Conservation (phyloP, 1,140 invertebrate species). For the Dinothrombium tinctorium region DNA sequence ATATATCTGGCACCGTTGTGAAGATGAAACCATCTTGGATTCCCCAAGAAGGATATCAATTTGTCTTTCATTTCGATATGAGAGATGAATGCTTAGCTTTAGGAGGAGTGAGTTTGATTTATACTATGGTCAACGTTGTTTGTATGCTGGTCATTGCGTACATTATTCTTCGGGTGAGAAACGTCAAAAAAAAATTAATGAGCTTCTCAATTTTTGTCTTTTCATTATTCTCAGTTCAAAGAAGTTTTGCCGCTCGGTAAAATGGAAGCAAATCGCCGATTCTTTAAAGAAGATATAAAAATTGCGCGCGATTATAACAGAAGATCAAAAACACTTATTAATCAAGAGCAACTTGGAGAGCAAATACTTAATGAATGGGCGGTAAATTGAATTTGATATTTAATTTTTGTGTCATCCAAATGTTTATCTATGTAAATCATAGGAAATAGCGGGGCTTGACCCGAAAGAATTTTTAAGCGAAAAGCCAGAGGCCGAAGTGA, state of each 20-base stretch:
- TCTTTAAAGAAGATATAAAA: slow-evolving; percentile 53
- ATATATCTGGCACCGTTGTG: background rate
- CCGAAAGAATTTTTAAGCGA: slow-evolving; percentile 12
- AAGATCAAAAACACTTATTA: slow-evolving; percentile 16
- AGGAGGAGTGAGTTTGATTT: slow-evolving; percentile 45
- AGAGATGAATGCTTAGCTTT: slow-evolving; percentile 47
- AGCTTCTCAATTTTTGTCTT: background rate
- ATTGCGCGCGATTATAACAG: slow-evolving; percentile 34
- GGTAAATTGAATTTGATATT: background rate
- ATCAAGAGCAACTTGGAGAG: slow-evolving; percentile 12
- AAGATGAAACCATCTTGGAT: slow-evolving; percentile 4
- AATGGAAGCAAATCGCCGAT: slow-evolving; percentile 37
- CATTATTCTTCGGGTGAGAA: slow-evolving; percentile 33
- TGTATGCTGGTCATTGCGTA: slow-evolving; percentile 59
- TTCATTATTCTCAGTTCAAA: slow-evolving; percentile 35
- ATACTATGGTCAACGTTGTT: slow-evolving; percentile 55
- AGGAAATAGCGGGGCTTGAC: slow-evolving; percentile 14
- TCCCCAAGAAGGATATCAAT: slow-evolving; percentile 18
- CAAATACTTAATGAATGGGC: slow-evolving; percentile 16
- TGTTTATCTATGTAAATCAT: background rate
- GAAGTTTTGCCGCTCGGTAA: slow-evolving; percentile 40
- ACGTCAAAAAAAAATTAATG: background rate
- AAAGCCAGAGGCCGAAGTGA: slow-evolving; percentile 14
- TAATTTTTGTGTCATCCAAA: background rate
- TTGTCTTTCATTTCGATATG: slow-evolving; percentile 40